phyloP scores from a whole-genome alignment of 2,113 vertebrate species.

The Mus pahari region DNA sequence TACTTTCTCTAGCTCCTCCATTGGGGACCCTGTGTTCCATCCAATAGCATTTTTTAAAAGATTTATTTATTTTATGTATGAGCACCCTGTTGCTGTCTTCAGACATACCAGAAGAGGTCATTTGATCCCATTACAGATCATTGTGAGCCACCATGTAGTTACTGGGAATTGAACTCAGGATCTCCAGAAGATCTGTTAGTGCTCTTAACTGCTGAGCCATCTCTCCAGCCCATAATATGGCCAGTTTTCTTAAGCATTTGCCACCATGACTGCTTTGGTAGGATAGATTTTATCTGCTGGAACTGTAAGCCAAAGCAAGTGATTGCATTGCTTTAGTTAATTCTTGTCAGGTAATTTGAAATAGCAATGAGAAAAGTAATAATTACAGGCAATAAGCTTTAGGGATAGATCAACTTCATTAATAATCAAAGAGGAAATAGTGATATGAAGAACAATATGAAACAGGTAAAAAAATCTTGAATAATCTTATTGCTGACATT shows the following conservation, averaged over 20 bases:
- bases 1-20: too few relatives aligned
- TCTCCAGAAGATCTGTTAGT: too few relatives aligned
- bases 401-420: background rate
- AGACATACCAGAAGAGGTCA: too few relatives aligned
- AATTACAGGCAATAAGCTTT: background rate
- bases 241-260: background rate
- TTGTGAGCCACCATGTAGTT: too few relatives aligned
- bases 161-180: too few relatives aligned
- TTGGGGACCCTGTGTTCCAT: too few relatives aligned
- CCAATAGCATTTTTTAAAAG: too few relatives aligned
- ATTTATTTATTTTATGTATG: too few relatives aligned
- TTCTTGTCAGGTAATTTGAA: background rate
- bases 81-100: too few relatives aligned
- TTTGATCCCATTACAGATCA: too few relatives aligned
- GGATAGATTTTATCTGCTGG: background rate
- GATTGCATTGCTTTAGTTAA: background rate
- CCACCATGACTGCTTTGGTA: background rate
- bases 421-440: conserved; percentile 20
- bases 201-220: too few relatives aligned
- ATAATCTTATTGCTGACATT: conserved; percentile 6
- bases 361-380: background rate
- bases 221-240: background rate
- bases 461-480: conserved; percentile 10
- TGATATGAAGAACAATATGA: background rate
- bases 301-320: background rate